Evolutionary conservation across 2,888 invertebrate genomes (phyloP).

Genomic region (Caradrina clavipalpis): DNA sequence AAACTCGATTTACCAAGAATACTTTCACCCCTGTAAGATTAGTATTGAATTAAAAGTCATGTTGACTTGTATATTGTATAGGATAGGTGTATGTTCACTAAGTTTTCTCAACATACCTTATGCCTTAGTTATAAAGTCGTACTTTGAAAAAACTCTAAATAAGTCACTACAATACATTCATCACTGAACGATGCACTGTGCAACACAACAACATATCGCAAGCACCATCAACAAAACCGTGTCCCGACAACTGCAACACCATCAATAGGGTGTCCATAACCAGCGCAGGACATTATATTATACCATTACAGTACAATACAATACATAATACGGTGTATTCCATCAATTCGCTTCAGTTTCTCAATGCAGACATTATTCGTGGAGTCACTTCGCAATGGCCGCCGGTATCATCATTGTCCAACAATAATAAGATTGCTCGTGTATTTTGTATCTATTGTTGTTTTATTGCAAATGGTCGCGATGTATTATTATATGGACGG

Average conservation of each 20-base stretch:
- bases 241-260: slow-evolving; percentile 15
- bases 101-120: too few relatives aligned
- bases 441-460: slow-evolving; percentile 54
- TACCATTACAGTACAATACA: slow-evolving; percentile 48
- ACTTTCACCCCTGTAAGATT: too few relatives aligned
- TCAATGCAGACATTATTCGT: slow-evolving; percentile 64
- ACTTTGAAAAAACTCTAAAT: background rate
- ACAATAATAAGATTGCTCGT: slow-evolving; percentile 46
- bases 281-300: slow-evolving; percentile 39
- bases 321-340: slow-evolving; percentile 52
- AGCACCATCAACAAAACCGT: slow-evolving; percentile 21
- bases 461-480: slow-evolving; percentile 43
- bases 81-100: too few relatives aligned
- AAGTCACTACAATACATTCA: slow-evolving; percentile 3
- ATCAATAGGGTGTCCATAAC: slow-evolving; percentile 40
- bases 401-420: slow-evolving; percentile 49
- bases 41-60: too few relatives aligned
- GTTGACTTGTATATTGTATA: too few relatives aligned
- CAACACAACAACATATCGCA: slow-evolving; percentile 23
- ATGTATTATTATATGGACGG: slow-evolving; percentile 16
- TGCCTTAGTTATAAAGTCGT: background rate
- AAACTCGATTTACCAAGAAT: too few relatives aligned
- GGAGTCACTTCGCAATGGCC: slow-evolving; percentile 46
- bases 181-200: slow-evolving; percentile 9
- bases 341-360: slow-evolving; percentile 68